Evolutionary conservation across 2,113 vertebrate genomes (phyloP).

Genomic region (Alexandromys fortis): DNA sequence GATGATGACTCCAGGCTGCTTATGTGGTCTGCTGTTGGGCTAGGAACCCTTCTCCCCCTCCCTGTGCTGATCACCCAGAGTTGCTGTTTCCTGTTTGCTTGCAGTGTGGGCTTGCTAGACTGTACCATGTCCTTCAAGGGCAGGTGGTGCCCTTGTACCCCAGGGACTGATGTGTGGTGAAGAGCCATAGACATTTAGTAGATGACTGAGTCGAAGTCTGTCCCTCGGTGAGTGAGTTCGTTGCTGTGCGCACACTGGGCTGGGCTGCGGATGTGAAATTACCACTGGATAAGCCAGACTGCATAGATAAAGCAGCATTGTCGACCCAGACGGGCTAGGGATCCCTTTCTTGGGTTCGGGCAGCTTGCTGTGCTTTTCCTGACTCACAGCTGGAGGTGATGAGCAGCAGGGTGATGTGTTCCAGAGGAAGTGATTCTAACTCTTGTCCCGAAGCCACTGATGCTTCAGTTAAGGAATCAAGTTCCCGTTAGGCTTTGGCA

Average conservation of each 20-base stretch:
- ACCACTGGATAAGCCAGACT: background rate
- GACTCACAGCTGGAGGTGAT: background rate
- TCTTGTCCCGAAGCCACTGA: background rate
- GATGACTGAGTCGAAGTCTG: background rate
- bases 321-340: background rate
- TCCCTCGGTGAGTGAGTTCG: background rate
- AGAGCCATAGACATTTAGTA: background rate
- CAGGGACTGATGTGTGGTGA: background rate
- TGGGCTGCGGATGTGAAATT: background rate
- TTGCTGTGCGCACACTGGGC: background rate
- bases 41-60: background rate
- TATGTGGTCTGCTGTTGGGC: background rate
- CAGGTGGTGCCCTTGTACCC: background rate
- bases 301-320: background rate
- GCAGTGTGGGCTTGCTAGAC: background rate
- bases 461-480: background rate
- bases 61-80: too few relatives aligned
- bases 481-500: background rate
- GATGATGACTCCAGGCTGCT: background rate
- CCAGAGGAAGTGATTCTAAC: background rate
- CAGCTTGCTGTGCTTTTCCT: background rate
- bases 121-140: background rate
- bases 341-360: background rate
- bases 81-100: constrained; percentile 45
- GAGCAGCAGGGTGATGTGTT: background rate